A percentile compares a stretch with the other conserved stretches of the same genome.
These are phyloP conservation scores for Ectemnius continuus DNA, from an alignment of 2,888 invertebrate genomes.

Conservation along the genomic window DNA sequence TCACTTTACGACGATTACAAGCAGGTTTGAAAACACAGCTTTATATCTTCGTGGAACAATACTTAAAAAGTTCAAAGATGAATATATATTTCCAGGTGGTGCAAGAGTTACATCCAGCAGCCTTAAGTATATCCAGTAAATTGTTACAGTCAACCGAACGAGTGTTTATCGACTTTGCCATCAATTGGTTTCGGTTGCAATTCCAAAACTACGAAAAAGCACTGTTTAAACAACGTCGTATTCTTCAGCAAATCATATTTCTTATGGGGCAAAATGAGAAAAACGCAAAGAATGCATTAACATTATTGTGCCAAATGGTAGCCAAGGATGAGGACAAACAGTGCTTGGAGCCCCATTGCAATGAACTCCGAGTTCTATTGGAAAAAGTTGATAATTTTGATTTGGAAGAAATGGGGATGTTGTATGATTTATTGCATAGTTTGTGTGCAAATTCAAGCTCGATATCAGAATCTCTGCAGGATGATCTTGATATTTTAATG, in stretches of 20 bases:
- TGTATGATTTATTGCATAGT: slow-evolving; percentile 88
- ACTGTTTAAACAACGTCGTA: slow-evolving; percentile 70
- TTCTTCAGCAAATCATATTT: slow-evolving; percentile 69
- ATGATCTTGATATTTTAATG: slow-evolving; percentile 91
- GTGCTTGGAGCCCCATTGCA: slow-evolving; percentile 80
- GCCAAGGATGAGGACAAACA: slow-evolving; percentile 63
- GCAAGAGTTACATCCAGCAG: slow-evolving; percentile 65
- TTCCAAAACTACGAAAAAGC: slow-evolving; percentile 66
- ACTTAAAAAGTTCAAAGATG: neutral
- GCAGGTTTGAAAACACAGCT: slow-evolving; percentile 53
- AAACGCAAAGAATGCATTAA: slow-evolving; percentile 69
- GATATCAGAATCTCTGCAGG: slow-evolving; percentile 81
- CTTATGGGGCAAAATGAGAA: slow-evolving; percentile 72
- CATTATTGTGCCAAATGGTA: slow-evolving; percentile 68
- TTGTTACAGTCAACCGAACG: slow-evolving; percentile 70
- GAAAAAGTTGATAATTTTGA: slow-evolving; percentile 88
- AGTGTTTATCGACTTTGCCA: slow-evolving; percentile 67
- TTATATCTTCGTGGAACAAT: too few relatives aligned
- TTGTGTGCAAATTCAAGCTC: slow-evolving; percentile 79
- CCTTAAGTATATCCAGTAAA: slow-evolving; percentile 66
- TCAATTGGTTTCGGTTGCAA: slow-evolving; percentile 72
- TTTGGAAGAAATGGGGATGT: slow-evolving; percentile 85
- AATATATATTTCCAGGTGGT: slow-evolving; percentile 60
- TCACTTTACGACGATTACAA: slow-evolving; percentile 73
- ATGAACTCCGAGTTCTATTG: slow-evolving; percentile 83